Conservation (phyloP, 2,113 vertebrate genomes). For the Nothobranchius kuhntae region DNA sequence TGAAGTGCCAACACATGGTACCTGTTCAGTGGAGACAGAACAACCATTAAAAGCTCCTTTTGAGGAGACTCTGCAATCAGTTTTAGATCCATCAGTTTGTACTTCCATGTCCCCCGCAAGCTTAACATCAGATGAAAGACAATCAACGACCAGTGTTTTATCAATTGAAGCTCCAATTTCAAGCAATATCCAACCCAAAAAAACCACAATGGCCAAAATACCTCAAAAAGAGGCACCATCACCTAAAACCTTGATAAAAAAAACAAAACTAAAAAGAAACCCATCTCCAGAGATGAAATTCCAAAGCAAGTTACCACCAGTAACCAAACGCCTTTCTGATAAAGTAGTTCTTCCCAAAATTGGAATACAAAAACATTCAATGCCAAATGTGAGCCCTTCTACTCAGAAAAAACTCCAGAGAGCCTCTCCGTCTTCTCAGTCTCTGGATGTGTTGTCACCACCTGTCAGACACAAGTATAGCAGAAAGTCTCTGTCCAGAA, state of each 20-base stretch:
- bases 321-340: background rate
- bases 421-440: slow-evolving; percentile 62
- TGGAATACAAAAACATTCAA: slow-evolving; percentile 3
- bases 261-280: slow-evolving; percentile 41
- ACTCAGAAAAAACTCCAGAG: slow-evolving; percentile 38
- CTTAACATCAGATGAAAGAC: slow-evolving; percentile 46
- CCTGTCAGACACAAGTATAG: slow-evolving; percentile 41
- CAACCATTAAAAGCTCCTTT: background rate
- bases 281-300: slow-evolving; percentile 43
- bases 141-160: slow-evolving; percentile 36
- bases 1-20: slow-evolving; percentile 13
- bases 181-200: slow-evolving; percentile 17
- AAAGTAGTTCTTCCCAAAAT: slow-evolving; percentile 32
- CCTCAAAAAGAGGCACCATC: slow-evolving; percentile 26
- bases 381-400: slow-evolving; percentile 19
- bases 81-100: slow-evolving; percentile 15
- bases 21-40: background rate
- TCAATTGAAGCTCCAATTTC: slow-evolving; percentile 42
- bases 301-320: slow-evolving; percentile 24
- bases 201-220: slow-evolving; percentile 2
- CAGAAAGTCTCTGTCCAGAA: slow-evolving; percentile 36
- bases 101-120: slow-evolving; percentile 50
- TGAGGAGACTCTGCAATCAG: slow-evolving; percentile 15
- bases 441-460: slow-evolving; percentile 57
- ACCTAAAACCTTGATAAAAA: slow-evolving; percentile 45